Evolutionary conservation across 92 coral and sea anemone species (phyloP).

Genomic region (Porites lobata): DNA sequence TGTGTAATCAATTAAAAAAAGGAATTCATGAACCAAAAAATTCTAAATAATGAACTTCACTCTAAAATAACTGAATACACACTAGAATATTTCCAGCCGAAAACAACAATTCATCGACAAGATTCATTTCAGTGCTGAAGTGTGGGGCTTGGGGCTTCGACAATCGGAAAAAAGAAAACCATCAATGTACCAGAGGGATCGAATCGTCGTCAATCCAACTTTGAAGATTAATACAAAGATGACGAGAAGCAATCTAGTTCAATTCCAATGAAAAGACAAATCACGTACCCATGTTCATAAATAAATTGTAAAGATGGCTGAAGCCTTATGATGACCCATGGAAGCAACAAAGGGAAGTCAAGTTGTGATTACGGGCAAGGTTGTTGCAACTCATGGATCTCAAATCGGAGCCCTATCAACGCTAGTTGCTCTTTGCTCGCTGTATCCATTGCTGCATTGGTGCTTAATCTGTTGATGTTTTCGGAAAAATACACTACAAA

Average conservation of each 20-base stretch:
- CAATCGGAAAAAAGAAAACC: no score
- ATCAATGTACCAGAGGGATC: background rate
- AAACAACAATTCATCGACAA: background rate
- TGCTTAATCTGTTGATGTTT: conserved; percentile 4
- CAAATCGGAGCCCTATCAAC: conserved; percentile 12
- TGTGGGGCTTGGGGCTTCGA: no score
- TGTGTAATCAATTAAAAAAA: background rate
- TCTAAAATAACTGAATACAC: background rate
- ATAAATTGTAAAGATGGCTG: conserved; percentile 12
- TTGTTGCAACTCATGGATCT: background rate
- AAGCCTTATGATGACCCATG: background rate
- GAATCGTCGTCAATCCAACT: conserved; percentile 22
- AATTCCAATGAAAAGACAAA: conserved; percentile 20
- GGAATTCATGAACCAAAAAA: background rate
- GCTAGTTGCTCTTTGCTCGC: background rate
- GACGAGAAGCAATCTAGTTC: background rate
- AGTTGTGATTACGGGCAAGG: background rate
- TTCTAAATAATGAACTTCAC: background rate
- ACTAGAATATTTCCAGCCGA: no score
- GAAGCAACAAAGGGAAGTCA: background rate
- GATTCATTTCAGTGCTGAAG: background rate
- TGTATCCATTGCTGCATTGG: conserved; percentile 13
- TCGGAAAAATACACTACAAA: conserved; percentile 20
- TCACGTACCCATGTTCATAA: background rate
- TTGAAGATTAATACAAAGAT: conserved; percentile 33